Evolutionary conservation across 2,797 vertebrate genomes (phyloP).

Genomic region (Anas flavirostris): DNA sequence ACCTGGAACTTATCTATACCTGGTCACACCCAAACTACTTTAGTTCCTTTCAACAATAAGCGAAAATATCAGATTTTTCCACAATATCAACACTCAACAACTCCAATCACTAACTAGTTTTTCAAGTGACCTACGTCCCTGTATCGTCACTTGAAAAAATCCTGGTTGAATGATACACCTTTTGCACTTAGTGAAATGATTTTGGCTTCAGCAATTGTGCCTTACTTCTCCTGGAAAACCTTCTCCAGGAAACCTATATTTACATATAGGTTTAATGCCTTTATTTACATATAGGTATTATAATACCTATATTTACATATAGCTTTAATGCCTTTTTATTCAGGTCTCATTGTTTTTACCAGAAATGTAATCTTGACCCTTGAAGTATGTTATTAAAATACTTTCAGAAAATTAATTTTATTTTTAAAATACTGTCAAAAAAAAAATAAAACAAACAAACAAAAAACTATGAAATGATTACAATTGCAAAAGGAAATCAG

Average conservation of each 20-base stretch:
- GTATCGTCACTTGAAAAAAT: background rate
- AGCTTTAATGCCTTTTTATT: background rate
- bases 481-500: background rate
- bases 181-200: background rate
- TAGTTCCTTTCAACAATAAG: background rate
- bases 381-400: background rate
- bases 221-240: background rate
- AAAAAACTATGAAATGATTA: background rate
- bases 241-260: rapidly evolving
- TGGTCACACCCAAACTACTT: background rate
- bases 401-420: background rate
- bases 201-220: background rate
- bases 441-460: too few species aligned
- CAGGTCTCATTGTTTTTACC: background rate
- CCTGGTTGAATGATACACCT: rapidly evolving
- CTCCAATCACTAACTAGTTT: background rate
- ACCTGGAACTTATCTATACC: background rate
- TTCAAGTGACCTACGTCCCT: background rate
- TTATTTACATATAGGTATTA: background rate
- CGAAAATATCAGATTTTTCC: background rate
- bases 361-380: background rate
- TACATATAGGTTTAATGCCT: background rate
- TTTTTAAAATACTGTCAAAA: background rate
- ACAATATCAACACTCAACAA: background rate
- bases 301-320: too few species aligned